Conservation (phyloP, 2,113 vertebrate genomes). For the Onychorhynchus coronatus region DNA sequence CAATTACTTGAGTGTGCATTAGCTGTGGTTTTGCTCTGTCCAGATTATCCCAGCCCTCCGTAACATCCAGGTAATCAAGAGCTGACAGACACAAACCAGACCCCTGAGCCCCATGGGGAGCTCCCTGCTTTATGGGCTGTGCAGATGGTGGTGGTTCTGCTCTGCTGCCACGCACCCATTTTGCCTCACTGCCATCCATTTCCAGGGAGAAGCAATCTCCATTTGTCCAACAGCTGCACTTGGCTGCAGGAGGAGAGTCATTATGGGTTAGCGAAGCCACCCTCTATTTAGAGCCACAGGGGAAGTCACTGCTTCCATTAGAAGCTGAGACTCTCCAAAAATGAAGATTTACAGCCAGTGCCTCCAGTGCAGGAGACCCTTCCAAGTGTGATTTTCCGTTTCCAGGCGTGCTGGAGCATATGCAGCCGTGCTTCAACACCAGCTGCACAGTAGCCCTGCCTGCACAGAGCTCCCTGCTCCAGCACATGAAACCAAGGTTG, state of each 20-base stretch:
- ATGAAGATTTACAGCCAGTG: slow-evolving; percentile 32
- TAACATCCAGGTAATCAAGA: slow-evolving; percentile 35
- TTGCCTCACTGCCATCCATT: slow-evolving; percentile 9
- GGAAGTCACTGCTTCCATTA: slow-evolving; percentile 26
- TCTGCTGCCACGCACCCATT: background rate
- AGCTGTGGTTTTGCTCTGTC: background rate
- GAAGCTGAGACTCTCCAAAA: background rate
- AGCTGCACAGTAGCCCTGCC: background rate
- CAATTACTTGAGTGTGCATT: slow-evolving; percentile 1
- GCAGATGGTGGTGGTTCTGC: slow-evolving; percentile 17
- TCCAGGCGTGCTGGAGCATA: background rate
- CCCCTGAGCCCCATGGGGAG: background rate
- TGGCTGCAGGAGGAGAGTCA: slow-evolving; percentile 33
- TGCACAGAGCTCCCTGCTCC: background rate
- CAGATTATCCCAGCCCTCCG: background rate
- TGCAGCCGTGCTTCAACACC: background rate
- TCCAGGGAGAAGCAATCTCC: slow-evolving; percentile 10
- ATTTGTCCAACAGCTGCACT: slow-evolving; percentile 47
- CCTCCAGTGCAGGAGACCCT: background rate
- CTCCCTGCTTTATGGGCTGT: slow-evolving; percentile 29
- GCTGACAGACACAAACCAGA: slow-evolving; percentile 46
- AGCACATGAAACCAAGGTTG: background rate
- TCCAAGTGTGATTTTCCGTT: slow-evolving; percentile 18
- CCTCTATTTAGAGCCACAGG: background rate
- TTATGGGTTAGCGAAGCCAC: background rate